These are phyloP conservation scores for Sibirionetta formosa DNA, from an alignment of 2,797 vertebrate species.

Conservation along the genomic window DNA sequence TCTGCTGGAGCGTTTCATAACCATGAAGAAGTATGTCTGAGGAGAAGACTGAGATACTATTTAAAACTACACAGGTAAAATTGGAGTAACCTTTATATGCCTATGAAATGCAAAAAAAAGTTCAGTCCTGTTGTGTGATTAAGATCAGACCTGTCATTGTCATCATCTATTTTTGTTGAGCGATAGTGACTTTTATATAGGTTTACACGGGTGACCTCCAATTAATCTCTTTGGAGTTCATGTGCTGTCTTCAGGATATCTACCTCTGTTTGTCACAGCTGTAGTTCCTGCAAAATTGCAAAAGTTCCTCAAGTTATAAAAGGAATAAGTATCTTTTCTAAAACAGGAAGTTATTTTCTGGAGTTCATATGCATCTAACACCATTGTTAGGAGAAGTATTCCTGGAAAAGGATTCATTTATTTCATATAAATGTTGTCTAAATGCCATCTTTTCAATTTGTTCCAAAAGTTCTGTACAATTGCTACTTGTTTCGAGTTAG, in stretches of 20 bases:
- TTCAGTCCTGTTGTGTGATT: neutral
- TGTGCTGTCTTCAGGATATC: neutral
- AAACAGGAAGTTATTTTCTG: neutral
- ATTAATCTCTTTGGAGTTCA: neutral
- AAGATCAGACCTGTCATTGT: neutral
- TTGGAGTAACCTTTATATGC: neutral
- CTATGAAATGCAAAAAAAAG: neutral
- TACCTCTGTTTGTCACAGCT: neutral
- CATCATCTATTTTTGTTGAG: fast-evolving
- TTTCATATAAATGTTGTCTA: neutral
- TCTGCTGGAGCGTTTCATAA: neutral
- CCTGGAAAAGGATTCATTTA: neutral
- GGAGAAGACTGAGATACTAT: neutral
- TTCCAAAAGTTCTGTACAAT: neutral
- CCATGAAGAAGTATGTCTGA: neutral
- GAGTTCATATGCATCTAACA: neutral
- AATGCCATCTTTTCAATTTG: neutral
- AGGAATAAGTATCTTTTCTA: neutral
- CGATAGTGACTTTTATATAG: neutral
- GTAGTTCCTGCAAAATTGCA: neutral
- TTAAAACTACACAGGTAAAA: neutral
- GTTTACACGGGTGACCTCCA: neutral
- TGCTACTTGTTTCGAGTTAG: neutral
- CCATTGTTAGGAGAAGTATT: neutral
- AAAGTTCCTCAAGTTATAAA: neutral